A percentile compares a stretch with the other conserved stretches of the same genome.
These are phyloP conservation scores for Meganola albula DNA, from an alignment of 2,888 invertebrate species.

Conservation along the genomic window DNA sequence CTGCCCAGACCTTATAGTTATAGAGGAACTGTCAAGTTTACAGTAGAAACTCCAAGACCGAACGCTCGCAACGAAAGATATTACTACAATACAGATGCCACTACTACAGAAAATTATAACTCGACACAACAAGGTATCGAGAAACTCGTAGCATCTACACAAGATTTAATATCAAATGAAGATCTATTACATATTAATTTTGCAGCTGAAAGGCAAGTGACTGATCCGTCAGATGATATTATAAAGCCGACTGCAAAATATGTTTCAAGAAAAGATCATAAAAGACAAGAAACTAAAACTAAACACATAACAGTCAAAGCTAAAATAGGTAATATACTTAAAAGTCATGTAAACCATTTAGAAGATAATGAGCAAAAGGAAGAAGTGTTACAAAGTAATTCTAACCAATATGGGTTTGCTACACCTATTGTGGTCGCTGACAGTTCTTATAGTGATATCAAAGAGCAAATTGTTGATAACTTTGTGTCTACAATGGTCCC, in stretches of 20 bases:
- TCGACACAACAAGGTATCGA: constrained; percentile 53
- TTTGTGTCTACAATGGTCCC: constrained; percentile 67
- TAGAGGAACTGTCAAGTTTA: constrained; percentile 45
- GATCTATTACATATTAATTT: constrained; percentile 81
- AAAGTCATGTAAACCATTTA: constrained; percentile 38
- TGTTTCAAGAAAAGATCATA: constrained; percentile 29
- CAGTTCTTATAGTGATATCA: constrained; percentile 38
- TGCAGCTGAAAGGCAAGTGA: constrained; percentile 52
- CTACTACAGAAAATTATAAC: constrained; percentile 30
- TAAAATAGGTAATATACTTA: constrained; percentile 53
- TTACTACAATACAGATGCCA: constrained; percentile 43
- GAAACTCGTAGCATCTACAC: constrained; percentile 76
- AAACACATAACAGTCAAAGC: constrained; percentile 54
- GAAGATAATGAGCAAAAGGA: constrained; percentile 33
- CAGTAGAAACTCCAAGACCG: constrained; percentile 43
- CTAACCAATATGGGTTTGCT: constrained; percentile 51
- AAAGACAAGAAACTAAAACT: constrained; percentile 29
- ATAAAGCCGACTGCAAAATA: constrained; percentile 49
- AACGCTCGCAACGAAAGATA: constrained; percentile 54
- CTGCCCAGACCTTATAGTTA: constrained; percentile 40
- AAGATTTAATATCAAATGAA: constrained; percentile 79
- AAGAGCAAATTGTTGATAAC: constrained; percentile 56
- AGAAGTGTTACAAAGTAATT: constrained; percentile 33
- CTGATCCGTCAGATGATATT: constrained; percentile 48
- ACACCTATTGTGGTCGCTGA: constrained; percentile 72